Evolutionary conservation across 2,888 invertebrate genomes (phyloP), one percentile per base, ranked within the genome.

Genomic region (Metacarcinus magister): DNA sequence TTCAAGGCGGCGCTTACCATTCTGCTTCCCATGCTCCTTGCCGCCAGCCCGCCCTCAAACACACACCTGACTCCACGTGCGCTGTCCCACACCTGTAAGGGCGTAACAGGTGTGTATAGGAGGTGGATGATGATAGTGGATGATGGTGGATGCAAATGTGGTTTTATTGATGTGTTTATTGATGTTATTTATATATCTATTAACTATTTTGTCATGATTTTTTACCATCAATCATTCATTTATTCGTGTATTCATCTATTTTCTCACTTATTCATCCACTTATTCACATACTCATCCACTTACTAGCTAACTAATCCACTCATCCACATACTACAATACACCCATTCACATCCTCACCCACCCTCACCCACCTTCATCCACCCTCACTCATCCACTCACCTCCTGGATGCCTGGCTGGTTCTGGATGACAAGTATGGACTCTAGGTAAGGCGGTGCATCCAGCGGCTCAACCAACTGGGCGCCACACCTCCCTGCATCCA

Each of bases 361-460:
- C 67, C 16, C 67, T 67, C 67, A 4, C 39, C n/a, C 28, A 28
- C 13, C 32, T 32, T n/a, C 32, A 28, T 13, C 16, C 13, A 1
- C 48, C 28, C 39, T 43, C 54, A 13, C 13, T 10, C 75, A 0
- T 0, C 10, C 32, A 13, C 95, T 95, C 97, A 97, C 97, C 97
- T 98, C 98, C 97, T 98, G 98, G 97, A 99, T 98, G 5, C 98
- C 98, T 3, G 98, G 98, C 97, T 99, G 98, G 97, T 98, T 98
- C 98, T 98, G 98, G 4, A 99, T 97, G 16, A 99, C 98, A 39
- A 99, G 97, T 3, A 98, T 98, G 97, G 98, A 98, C 97, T 99
- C 98, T 96, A 99, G 98, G 97, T 98, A 99, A 0, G 96, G 92
- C 0, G 96, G 95, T 3, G 32, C 87, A 0, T 92, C 96, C 8